These are phyloP conservation scores for Ischnus inquisitorius DNA, from an alignment of 2,888 invertebrate genomes.

Conservation along the genomic window DNA sequence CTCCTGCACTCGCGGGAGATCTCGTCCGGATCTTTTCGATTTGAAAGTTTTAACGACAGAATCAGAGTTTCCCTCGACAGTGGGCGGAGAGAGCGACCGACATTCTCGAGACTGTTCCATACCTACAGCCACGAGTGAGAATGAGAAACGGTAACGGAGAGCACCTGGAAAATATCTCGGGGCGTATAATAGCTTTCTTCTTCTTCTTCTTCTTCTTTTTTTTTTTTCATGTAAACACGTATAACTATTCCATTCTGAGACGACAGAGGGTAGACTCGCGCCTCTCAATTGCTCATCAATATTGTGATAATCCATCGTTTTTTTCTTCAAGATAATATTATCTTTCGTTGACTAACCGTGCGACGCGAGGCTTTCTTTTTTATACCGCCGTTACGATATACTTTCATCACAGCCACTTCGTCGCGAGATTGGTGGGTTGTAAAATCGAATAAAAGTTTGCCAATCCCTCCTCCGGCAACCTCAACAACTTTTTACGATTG, in stretches of 20 bases:
- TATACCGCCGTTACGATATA: not conserved
- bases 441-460: constrained; percentile 79
- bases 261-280: not conserved
- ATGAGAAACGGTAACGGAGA: constrained; percentile 9
- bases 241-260: not conserved
- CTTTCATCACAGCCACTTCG: not conserved
- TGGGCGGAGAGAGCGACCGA: constrained; percentile 6
- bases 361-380: not conserved
- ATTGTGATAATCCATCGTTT: constrained; percentile 4
- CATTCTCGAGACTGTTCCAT: constrained; percentile 39
- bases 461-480: constrained; percentile 67
- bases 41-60: constrained; percentile 72
- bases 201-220: too few species aligned
- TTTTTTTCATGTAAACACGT: constrained; percentile 45
- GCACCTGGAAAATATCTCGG: constrained; percentile 12
- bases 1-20: not conserved
- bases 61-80: constrained; percentile 66
- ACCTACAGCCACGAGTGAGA: constrained; percentile 34
- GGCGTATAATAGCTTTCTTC: constrained; percentile 46
- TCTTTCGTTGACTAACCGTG: not conserved
- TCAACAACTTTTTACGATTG: constrained; percentile 76
- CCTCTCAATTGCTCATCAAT: constrained; percentile 12
- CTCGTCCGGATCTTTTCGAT: constrained; percentile 73
- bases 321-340: not conserved
- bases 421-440: constrained; percentile 35